A percentile compares a stretch with the other conserved stretches of the same genome.
Evolutionary conservation across 2,113 vertebrate genomes (phyloP).

Genomic region (Ondatra zibethicus): DNA sequence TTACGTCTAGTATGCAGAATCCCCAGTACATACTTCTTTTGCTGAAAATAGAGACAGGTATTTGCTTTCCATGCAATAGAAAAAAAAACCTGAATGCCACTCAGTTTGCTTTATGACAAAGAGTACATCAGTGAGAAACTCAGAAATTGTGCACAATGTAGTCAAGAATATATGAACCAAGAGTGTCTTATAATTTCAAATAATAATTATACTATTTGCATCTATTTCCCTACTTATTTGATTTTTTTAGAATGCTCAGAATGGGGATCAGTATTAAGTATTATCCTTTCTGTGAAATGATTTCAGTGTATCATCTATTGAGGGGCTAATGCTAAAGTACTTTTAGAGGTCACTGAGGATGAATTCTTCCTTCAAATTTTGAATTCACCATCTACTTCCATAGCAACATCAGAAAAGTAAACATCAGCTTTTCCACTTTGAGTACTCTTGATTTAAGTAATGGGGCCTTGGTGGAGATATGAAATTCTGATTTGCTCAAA

Average conservation of each 20-base stretch:
- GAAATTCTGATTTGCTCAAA: background rate
- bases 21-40: background rate
- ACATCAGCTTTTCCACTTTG: background rate
- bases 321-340: background rate
- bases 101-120: background rate
- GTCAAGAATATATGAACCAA: background rate
- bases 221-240: background rate
- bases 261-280: background rate
- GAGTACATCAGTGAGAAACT: background rate
- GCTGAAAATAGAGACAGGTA: background rate
- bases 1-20: background rate
- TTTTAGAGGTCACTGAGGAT: background rate
- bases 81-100: background rate
- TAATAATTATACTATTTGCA: constrained; percentile 2
- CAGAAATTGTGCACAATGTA: background rate
- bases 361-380: background rate
- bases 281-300: background rate
- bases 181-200: background rate
- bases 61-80: background rate
- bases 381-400: background rate
- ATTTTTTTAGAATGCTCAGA: constrained; percentile 4
- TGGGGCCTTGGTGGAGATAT: background rate
- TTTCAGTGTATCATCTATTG: background rate
- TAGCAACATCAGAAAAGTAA: background rate
- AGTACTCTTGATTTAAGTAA: background rate